Evolutionary conservation across 2,888 invertebrate genomes (phyloP), one percentile per base, ranked within the genome.

Genomic region (Sarcophaga carnaria): DNA sequence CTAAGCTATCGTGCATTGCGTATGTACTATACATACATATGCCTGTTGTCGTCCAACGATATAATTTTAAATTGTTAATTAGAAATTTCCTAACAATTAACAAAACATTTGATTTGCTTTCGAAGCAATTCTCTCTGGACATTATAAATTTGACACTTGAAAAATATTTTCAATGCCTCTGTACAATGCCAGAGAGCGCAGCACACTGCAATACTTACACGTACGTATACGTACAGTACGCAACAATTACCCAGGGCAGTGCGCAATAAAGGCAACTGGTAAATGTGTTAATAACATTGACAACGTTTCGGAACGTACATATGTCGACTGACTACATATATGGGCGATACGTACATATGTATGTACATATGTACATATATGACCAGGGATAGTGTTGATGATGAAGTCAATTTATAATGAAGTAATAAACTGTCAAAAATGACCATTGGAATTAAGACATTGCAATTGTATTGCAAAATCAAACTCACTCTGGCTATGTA

Each of bases 1-100:
- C 49, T 49, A 54, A 54, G 17, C 54, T 12, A 54, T 12, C 54
- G 17, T 54, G 17, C 2, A 54, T 17, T 54, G 17, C 54, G 17
- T 54, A 22, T 22, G 22, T 22, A 22, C 1, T 22, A 1, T 22
- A 22, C 22, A 22, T n/a, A 12, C 17, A 72, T 67, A 62, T 74
- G 37, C 45, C 67, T 72, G 27, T 14, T 64, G 17, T 70, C 63
- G 71, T 27, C 72, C 72, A 37, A 75, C 20, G 25, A 81, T 81
- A 87, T 87, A 87, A 87, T 87, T 84, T 84, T 87, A 87, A 87
- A 84, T 87, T 87, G 87, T 87, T 87, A 87, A 87, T 87, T 87
- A 82, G 84, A 84, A 84, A 76, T 84, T 84, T 87, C 70, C 87
- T 69, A 84, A 87, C 87, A 87, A 87, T 87, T 87, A 87, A 87